A percentile compares a stretch with the other conserved stretches of the same genome.
These are phyloP conservation scores for Sparidentex hasta DNA, from an alignment of 2,797 vertebrate genomes.

Conservation along the genomic window DNA sequence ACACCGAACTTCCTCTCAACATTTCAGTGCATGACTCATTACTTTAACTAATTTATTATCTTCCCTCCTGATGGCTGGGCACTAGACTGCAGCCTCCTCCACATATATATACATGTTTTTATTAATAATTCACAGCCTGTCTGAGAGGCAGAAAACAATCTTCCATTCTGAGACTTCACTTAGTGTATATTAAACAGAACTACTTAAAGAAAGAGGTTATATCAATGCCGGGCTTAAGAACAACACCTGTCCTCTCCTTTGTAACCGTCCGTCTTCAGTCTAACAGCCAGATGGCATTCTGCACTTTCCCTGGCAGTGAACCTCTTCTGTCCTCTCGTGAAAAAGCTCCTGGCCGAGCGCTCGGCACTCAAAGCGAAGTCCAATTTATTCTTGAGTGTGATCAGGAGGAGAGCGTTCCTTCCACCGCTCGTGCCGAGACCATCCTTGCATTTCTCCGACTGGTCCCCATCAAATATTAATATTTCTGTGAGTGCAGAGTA, in stretches of 20 bases:
- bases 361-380: slow-evolving; percentile 50
- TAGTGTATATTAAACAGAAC: neutral
- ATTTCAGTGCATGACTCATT: neutral
- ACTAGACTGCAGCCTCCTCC: neutral
- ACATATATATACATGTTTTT: neutral
- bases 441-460: slow-evolving; percentile 72
- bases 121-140: neutral
- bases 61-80: neutral
- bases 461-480: slow-evolving; percentile 85
- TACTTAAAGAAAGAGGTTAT: slow-evolving; percentile 4
- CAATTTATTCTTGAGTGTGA: slow-evolving; percentile 60
- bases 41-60: neutral
- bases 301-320: slow-evolving; percentile 26
- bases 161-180: neutral
- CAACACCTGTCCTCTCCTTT: slow-evolving; percentile 25
- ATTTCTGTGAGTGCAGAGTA: slow-evolving; percentile 86
- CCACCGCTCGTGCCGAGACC: slow-evolving; percentile 60
- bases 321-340: slow-evolving; percentile 12
- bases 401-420: slow-evolving; percentile 57
- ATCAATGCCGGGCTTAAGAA: slow-evolving; percentile 7
- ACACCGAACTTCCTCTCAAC: neutral
- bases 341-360: slow-evolving; percentile 38
- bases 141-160: neutral
- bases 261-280: slow-evolving; percentile 26
- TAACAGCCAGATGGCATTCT: slow-evolving; percentile 37